Percentiles rank a stretch among this genome's conserved stretches.
phyloP scores from a whole-genome alignment of 37 sponge, comb jelly and placozoan genomes.

The Tethya wilhelma region DNA sequence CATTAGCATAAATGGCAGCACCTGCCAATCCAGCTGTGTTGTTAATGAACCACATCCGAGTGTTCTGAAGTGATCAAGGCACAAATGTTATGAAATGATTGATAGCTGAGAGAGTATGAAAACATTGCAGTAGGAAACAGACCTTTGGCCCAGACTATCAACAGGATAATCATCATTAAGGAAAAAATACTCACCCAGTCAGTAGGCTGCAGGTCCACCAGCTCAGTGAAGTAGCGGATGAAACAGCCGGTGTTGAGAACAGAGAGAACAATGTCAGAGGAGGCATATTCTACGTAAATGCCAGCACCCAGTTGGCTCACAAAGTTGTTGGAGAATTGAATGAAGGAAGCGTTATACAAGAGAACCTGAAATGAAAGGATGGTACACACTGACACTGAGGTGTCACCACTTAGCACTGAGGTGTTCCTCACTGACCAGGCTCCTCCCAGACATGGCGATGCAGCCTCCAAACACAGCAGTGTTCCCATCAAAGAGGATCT shows the following conservation, averaged over 20 bases:
- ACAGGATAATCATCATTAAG: no score
- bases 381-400: no score
- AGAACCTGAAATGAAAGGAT: constrained; percentile 3
- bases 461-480: constrained; percentile 70
- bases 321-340: constrained; percentile 49
- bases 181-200: constrained; percentile 56
- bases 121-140: no score
- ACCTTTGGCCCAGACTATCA: no score
- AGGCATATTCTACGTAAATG: constrained; percentile 69
- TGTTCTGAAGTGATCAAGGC: neutral
- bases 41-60: constrained; percentile 39
- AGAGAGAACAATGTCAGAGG: constrained; percentile 53
- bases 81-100: neutral
- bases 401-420: neutral
- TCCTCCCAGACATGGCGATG: constrained; percentile 57
- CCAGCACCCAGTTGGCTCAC: constrained; percentile 62
- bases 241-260: constrained; percentile 75
- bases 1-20: constrained; percentile 71
- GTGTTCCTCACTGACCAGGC: constrained; percentile 46
- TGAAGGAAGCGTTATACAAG: constrained; percentile 16
- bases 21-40: constrained; percentile 66
- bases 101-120: no score
- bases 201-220: constrained; percentile 29
- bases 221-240: constrained; percentile 44
- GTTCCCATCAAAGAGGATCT: constrained; percentile 33